Percentiles rank a stretch among this genome's conserved stretches.
These are phyloP conservation scores for Pachyramphus minor DNA, from an alignment of 2,113 vertebrate genomes.

Conservation along the genomic window DNA sequence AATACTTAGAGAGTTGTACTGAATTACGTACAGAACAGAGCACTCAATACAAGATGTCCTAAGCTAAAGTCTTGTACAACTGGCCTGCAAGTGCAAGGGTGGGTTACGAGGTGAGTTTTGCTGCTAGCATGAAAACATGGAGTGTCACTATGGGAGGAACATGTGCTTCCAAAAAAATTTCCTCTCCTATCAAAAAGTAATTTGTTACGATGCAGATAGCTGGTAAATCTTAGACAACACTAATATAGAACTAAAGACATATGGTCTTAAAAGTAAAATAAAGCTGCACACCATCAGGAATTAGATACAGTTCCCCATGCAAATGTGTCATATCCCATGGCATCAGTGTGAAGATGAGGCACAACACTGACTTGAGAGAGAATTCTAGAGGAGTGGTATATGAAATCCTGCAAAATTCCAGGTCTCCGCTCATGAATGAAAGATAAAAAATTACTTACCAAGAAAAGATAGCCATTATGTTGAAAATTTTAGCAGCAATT, in stretches of 20 bases:
- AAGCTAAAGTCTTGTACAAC: neutral
- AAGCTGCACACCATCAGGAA: constrained; percentile 2
- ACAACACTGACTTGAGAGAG: neutral
- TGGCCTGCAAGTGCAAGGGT: neutral
- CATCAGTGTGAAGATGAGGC: neutral
- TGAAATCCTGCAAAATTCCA: neutral
- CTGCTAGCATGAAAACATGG: neutral
- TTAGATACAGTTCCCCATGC: neutral
- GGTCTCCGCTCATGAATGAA: neutral
- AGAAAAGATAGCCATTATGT: neutral
- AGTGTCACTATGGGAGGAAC: constrained; percentile 16
- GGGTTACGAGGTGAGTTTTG: neutral
- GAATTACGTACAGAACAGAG: neutral
- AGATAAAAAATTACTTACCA: neutral
- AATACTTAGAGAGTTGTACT: neutral
- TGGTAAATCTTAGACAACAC: constrained; percentile 10
- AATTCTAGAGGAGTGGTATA: neutral
- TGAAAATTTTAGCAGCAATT: neutral
- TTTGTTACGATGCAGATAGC: constrained; percentile 29
- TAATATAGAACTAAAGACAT: neutral
- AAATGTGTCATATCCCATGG: neutral
- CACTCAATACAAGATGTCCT: neutral
- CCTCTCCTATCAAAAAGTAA: neutral
- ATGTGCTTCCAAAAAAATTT: constrained; percentile 24
- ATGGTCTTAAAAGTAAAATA: neutral